phyloP scores from a whole-genome alignment of 1,140 invertebrate species.

The Calliphora vicina region DNA sequence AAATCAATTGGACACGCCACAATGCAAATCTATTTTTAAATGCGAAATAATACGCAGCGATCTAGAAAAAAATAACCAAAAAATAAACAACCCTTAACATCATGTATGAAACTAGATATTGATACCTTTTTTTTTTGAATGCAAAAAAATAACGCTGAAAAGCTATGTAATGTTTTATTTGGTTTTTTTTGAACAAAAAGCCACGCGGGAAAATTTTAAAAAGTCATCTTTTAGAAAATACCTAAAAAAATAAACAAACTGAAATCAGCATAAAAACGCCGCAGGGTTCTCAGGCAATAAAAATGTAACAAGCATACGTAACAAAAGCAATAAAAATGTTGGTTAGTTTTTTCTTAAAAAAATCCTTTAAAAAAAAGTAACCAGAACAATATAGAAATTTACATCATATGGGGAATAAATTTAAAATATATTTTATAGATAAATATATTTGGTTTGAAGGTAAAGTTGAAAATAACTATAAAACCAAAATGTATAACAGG shows the following conservation, averaged over 20 bases:
- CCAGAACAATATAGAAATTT: constrained; percentile 43
- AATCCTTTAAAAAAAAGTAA: background rate
- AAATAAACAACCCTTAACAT: constrained; percentile 26
- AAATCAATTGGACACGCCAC: constrained; percentile 40
- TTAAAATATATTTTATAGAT: constrained; percentile 35
- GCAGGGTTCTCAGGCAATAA: constrained; percentile 23
- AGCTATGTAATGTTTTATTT: no score
- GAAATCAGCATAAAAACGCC: constrained; percentile 35
- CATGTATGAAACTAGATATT: constrained; percentile 1
- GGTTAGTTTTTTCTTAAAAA: background rate
- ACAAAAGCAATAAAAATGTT: constrained; percentile 36
- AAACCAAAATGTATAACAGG: no score
- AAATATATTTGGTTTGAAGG: background rate
- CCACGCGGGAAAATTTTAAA: constrained; percentile 34
- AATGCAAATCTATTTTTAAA: constrained; percentile 41
- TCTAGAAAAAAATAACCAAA: background rate
- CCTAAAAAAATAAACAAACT: background rate
- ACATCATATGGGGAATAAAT: constrained; percentile 60
- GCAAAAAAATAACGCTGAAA: background rate
- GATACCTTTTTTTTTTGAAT: constrained; percentile 14
- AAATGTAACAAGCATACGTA: constrained; percentile 28
- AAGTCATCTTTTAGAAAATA: background rate
- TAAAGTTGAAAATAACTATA: background rate
- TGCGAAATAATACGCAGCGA: constrained; percentile 38
- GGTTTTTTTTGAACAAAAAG: background rate